These are phyloP conservation scores for Pseudolaguvia tuberculata DNA, from an alignment of 2,113 vertebrate species.

Conservation along the genomic window DNA sequence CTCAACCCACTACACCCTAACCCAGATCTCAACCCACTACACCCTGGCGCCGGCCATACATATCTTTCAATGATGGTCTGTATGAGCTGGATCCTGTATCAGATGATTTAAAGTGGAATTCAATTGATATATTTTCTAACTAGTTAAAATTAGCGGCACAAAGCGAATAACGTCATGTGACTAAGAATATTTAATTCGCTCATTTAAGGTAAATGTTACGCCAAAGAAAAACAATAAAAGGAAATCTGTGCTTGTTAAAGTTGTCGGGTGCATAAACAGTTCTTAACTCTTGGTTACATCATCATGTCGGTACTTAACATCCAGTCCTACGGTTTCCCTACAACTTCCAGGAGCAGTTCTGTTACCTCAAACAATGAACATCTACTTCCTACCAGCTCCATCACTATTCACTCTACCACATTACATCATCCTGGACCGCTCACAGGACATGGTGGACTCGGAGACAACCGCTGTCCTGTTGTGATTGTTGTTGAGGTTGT, in stretches of 20 bases:
- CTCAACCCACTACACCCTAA: too few species aligned
- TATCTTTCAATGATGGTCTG: too few species aligned
- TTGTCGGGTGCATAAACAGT: too few species aligned
- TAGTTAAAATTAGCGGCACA: too few species aligned
- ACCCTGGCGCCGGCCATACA: too few species aligned
- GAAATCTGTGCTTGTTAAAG: too few species aligned
- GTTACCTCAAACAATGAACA: slow-evolving; percentile 17
- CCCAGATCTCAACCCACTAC: too few species aligned
- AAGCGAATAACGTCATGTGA: not conserved
- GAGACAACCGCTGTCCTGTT: too few species aligned
- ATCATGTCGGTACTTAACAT: slow-evolving; percentile 7
- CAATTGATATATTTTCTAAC: too few species aligned
- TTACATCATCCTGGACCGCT: slow-evolving; percentile 1
- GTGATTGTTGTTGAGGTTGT: too few species aligned
- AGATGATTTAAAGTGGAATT: not conserved
- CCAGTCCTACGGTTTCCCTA: slow-evolving; percentile 22
- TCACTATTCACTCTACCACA: slow-evolving; percentile 6
- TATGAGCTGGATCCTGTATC: too few species aligned
- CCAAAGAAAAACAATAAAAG: too few species aligned
- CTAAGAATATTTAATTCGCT: not conserved
- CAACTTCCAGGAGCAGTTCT: slow-evolving; percentile 32
- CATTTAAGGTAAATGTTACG: not conserved
- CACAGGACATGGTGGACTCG: slow-evolving; percentile 8
- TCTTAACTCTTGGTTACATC: slow-evolving; percentile 20
- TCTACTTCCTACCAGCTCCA: slow-evolving; percentile 5